Evolutionary conservation across 2,888 invertebrate genomes (phyloP).

Genomic region (Teleogryllus oceanicus): DNA sequence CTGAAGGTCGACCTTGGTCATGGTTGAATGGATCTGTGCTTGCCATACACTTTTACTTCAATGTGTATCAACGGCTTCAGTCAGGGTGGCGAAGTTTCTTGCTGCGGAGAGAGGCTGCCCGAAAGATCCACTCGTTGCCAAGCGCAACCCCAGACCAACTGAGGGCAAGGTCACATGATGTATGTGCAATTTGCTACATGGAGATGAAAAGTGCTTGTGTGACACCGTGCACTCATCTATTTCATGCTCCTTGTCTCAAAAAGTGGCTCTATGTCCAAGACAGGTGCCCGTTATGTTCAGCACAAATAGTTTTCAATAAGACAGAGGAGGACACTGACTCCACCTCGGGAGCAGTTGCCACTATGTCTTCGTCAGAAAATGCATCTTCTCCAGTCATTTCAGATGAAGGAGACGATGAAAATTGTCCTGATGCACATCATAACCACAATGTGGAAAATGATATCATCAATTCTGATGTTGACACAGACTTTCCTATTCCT

Average conservation of each 20-base stretch:
- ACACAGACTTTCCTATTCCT: too few relatives aligned
- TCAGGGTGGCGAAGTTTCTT: constrained; percentile 51
- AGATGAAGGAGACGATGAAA: neutral
- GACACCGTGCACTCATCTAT: constrained; percentile 53
- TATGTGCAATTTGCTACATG: constrained; percentile 55
- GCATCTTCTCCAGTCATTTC: neutral
- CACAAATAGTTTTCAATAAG: constrained; percentile 18
- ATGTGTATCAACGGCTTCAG: constrained; percentile 53
- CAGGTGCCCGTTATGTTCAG: constrained; percentile 51
- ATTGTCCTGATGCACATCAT: neutral
- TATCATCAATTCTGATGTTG: neutral
- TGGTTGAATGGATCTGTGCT: constrained; percentile 50
- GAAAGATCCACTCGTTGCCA: constrained; percentile 46
- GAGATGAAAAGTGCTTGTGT: constrained; percentile 60
- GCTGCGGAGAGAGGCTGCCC: constrained; percentile 49
- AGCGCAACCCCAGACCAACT: constrained; percentile 29
- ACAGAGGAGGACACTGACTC: neutral
- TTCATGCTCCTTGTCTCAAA: constrained; percentile 52
- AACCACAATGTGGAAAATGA: neutral
- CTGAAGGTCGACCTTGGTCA: constrained; percentile 49
- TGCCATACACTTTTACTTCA: constrained; percentile 53
- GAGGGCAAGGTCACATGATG: constrained; percentile 44
- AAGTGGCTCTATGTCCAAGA: constrained; percentile 57
- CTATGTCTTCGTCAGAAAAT: neutral
- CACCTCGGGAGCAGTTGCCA: neutral